These are phyloP conservation scores for Pseudanteris insignis DNA, from an alignment of 2,888 invertebrate species.

Conservation along the genomic window DNA sequence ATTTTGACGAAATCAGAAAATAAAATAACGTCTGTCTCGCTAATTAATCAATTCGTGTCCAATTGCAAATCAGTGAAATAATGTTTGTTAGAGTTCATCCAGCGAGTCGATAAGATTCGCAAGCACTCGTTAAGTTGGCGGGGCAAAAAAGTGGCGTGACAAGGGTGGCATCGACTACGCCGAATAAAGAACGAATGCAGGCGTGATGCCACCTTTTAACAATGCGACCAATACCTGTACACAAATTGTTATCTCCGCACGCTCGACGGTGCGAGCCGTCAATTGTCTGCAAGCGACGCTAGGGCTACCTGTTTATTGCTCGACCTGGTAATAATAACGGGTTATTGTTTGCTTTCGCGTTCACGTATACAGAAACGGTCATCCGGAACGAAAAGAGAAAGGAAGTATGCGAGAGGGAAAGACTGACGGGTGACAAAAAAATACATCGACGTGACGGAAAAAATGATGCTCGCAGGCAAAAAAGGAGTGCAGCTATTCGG, in stretches of 20 bases:
- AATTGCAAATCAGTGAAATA: too few relatives aligned
- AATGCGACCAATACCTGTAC: constrained; percentile 40
- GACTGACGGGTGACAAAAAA: constrained; percentile 8
- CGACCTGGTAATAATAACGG: constrained; percentile 57
- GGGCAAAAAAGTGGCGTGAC: constrained; percentile 29
- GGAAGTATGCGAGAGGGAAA: too few relatives aligned
- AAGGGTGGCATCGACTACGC: constrained; percentile 18
- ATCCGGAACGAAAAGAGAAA: constrained; percentile 29
- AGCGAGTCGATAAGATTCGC: too few relatives aligned
- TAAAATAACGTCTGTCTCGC: too few relatives aligned
- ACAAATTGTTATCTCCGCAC: constrained; percentile 36
- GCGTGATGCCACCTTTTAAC: constrained; percentile 28
- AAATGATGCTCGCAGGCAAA: constrained; percentile 7
- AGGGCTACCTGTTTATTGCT: constrained; percentile 53
- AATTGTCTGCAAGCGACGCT: constrained; percentile 19
- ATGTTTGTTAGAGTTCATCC: too few relatives aligned
- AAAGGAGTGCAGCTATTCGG: constrained; percentile 9
- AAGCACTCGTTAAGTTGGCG: constrained; percentile 26
- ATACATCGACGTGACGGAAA: constrained; percentile 28
- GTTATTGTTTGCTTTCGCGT: constrained; percentile 51
- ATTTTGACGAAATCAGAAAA: too few relatives aligned
- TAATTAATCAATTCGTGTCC: too few relatives aligned
- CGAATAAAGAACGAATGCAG: too few relatives aligned
- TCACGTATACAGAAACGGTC: constrained; percentile 34
- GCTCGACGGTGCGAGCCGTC: too few relatives aligned